Conservation (phyloP, 2,113 vertebrate genomes). For the Rafetus swinhoei region DNA sequence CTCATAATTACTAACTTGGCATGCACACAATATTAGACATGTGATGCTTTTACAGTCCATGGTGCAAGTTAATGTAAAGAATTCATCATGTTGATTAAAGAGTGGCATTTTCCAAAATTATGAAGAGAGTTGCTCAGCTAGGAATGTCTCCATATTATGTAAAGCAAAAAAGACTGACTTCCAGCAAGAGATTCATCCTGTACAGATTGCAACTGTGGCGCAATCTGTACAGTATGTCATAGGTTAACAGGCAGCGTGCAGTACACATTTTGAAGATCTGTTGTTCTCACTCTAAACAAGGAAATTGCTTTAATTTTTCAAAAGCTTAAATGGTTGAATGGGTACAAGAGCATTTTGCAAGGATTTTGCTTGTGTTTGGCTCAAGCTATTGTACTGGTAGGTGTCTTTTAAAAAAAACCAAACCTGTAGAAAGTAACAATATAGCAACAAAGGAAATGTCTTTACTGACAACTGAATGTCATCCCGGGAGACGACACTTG, state of each 20-base stretch:
- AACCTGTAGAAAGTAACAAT: background rate
- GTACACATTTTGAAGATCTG: constrained; percentile 33
- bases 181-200: constrained; percentile 9
- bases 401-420: background rate
- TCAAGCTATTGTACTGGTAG: background rate
- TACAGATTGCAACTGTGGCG: constrained; percentile 28
- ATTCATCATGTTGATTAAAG: constrained; percentile 39
- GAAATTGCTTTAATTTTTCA: background rate
- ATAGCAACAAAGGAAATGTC: constrained; percentile 11
- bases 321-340: background rate
- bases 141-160: background rate
- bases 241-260: background rate
- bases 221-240: constrained; percentile 33
- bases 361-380: constrained; percentile 6
- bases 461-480: constrained; percentile 2
- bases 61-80: constrained; percentile 56
- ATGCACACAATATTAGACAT: constrained; percentile 12
- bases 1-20: constrained; percentile 27
- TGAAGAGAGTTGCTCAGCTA: constrained; percentile 12
- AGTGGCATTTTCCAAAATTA: constrained; percentile 39
- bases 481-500: constrained; percentile 15
- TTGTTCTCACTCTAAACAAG: constrained; percentile 29
- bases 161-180: constrained; percentile 19
- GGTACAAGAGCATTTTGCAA: constrained; percentile 2
- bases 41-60: constrained; percentile 35